Evolutionary conservation across 2,888 invertebrate species (phyloP), one percentile per base, ranked within the genome.

Genomic region (Scaptomyza caliginosa): DNA sequence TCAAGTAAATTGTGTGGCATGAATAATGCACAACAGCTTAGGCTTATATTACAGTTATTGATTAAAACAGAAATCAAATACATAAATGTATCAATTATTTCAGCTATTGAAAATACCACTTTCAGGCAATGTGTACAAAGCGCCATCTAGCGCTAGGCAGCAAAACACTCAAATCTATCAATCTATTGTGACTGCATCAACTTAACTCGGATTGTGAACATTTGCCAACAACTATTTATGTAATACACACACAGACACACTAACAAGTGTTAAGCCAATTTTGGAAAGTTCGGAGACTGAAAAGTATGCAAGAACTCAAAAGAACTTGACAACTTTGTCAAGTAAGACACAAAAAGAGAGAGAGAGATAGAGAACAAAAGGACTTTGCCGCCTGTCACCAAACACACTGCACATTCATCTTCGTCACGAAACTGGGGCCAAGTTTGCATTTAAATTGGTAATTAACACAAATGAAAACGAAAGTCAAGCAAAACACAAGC

Each of bases 371-470:
- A 34, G 62, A 65, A 80, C 76, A 77, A 75, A 70, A 67, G 80
- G 48, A 73, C 63, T 67, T 67, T 60, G 59, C 58, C 59, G 67
- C 45, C 54, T 60, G 52, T 51, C 65, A 34, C 34, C 49, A 28
- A 52, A 38, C 45, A 45, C 62, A 42, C 63, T 71, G 66, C 64
- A 66, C 81, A 84, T 84, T 79, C 81, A 81, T 84, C 84, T 81
- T 81, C 82, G 77, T 85, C 85, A 82, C 69, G 55, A 66, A 67
- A 58, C 56, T 57, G 66, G 58, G 75, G 57, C 69, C 72, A 86
- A 82, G 86, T 86, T 86, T 86, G 86, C 86, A 86, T 86, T 86
- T 86, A 86, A 86, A 86, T 86, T 86, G 86, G 86, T 86, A 86
- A 86, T 86, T 86, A 86, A 86, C 82, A 70, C 76, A 65, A 78